Conservation (phyloP, 2,113 vertebrate species). For the Misgurnus anguillicaudatus region DNA sequence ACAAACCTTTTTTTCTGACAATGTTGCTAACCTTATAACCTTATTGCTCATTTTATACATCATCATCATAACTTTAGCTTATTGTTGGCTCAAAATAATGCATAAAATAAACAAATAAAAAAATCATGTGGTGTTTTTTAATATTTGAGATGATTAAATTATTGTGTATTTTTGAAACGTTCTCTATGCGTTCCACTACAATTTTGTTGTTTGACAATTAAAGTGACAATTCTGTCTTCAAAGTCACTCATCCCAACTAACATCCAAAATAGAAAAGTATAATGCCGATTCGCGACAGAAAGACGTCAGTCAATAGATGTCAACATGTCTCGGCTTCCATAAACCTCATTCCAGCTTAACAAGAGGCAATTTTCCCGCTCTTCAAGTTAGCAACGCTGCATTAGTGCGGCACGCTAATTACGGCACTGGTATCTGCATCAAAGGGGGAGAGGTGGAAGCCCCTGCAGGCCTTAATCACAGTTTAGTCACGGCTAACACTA, state of each 20-base stretch:
- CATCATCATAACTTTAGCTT: too few relatives aligned
- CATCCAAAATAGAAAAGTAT: conserved; percentile 33
- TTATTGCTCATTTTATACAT: too few relatives aligned
- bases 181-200: conserved; percentile 37
- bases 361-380: conserved; percentile 47
- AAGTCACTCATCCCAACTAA: neutral
- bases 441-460: conserved; percentile 66
- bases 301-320: conserved; percentile 26
- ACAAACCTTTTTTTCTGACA: too few relatives aligned
- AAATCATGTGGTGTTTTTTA: too few relatives aligned
- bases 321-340: conserved; percentile 19
- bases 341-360: conserved; percentile 49
- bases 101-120: too few relatives aligned
- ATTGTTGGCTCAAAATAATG: too few relatives aligned
- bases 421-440: conserved; percentile 69
- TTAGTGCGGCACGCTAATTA: conserved; percentile 66
- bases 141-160: too few relatives aligned
- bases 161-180: neutral
- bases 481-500: conserved; percentile 79
- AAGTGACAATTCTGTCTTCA: conserved; percentile 9
- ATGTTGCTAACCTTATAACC: too few relatives aligned
- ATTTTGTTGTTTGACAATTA: neutral
- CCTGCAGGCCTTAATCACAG: conserved; percentile 76
- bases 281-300: conserved; percentile 34
- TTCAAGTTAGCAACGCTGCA: conserved; percentile 61